Evolutionary conservation across 1,140 invertebrate species (phyloP), one percentile per base, ranked within the genome.

Genomic region (Caenorhabditis brenneri): DNA sequence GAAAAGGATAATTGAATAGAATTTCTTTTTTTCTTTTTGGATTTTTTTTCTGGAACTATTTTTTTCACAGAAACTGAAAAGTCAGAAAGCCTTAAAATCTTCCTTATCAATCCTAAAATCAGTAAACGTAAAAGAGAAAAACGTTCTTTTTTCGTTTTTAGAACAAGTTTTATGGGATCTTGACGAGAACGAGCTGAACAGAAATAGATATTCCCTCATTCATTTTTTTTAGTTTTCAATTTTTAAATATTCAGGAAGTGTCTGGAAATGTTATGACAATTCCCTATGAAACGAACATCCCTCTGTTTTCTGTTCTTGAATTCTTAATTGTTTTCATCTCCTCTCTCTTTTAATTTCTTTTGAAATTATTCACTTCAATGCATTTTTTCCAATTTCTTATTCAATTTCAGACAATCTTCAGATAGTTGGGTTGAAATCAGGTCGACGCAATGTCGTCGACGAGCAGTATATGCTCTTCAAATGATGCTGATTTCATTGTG

Each of bases 401-500:
- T 65, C 6, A 36, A n/a, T 74, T 74, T 39, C 65, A 74, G 65
- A 46, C 65, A 74, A 74, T 33, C 65, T n/a, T 74, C 65, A 24
- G 36, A 74, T 24, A 46, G 65, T 74, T 74, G 65, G n/a, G 27
- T 36, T 42, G 65, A 74, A 74, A 74, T 82, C 42, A n/a, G 31
- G 80, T 58, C 80, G 80, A 81, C 80, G 80, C 78, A 39, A 82
- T 82, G 81, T 82, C 81, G 55, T 82, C 81, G 81, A 82, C 81
- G 55, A 82, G 81, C 60, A 82, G 81, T 46, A 60, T 82, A 36
- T 82, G 81, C 81, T 82, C 81, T 39, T 82, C 81, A 24, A 82
- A 82, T 49, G 81, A 82, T 24, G 81, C 81, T 51, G 81, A 82
- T 60, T 82, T 82, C 48, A 74, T 82, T 10, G 60, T 82, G 9